These are phyloP conservation scores for Actinia tenebrosa DNA, from an alignment of 64 coral and sea anemone genomes.

Conservation along the genomic window DNA sequence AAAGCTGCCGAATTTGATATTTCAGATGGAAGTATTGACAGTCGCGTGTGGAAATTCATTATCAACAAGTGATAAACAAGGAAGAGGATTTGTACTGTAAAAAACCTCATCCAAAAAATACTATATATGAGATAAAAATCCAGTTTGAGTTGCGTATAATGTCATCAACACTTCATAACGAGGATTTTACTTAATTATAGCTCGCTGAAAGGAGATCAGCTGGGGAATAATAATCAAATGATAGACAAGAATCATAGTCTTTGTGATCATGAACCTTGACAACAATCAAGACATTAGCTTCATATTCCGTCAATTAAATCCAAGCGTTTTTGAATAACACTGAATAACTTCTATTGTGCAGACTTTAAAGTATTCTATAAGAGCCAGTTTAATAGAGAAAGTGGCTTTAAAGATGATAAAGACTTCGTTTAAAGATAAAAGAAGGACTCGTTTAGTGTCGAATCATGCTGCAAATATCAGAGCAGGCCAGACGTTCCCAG, in stretches of 20 bases:
- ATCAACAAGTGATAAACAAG: conserved; percentile 8
- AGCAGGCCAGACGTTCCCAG: background rate
- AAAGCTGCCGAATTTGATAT: background rate
- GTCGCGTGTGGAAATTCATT: background rate
- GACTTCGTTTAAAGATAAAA: background rate
- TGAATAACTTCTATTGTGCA: background rate
- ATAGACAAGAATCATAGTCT: background rate
- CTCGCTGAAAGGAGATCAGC: conserved; percentile 4
- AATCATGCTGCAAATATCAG: background rate
- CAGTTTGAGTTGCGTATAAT: background rate
- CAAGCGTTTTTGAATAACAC: background rate
- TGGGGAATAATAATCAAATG: background rate
- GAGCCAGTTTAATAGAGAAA: background rate
- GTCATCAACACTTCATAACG: background rate
- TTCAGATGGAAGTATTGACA: background rate
- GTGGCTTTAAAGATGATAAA: background rate
- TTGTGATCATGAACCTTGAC: background rate
- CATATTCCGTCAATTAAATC: background rate
- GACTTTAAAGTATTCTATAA: background rate
- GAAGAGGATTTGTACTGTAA: background rate
- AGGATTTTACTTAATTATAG: background rate
- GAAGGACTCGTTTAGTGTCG: background rate
- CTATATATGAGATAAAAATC: background rate
- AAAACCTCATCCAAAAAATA: background rate
- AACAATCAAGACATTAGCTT: background rate